Conservation (phyloP, 2,113 vertebrate species). For the Hippotragus niger region DNA sequence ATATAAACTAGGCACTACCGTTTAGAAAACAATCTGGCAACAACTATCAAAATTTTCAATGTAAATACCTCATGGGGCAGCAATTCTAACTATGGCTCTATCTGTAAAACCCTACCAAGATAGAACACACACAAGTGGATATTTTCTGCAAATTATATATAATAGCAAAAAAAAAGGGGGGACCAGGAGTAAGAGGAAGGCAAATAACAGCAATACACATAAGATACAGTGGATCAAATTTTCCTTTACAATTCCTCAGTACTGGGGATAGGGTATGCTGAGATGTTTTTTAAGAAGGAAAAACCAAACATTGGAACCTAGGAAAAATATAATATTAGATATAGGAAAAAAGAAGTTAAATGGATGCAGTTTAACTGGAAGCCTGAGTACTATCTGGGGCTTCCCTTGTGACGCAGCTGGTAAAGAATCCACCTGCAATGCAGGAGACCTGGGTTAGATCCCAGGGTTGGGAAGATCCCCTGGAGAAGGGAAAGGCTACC, state of each 20-base stretch:
- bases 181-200: background rate
- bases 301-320: constrained; percentile 1
- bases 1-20: background rate
- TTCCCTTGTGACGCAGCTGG: background rate
- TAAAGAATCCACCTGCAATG: background rate
- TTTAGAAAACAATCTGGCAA: background rate
- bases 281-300: background rate
- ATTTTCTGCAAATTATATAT: background rate
- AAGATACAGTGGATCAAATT: background rate
- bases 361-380: constrained; percentile 17
- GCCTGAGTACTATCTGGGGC: background rate
- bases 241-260: background rate
- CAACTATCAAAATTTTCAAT: constrained; percentile 25
- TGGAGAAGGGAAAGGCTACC: background rate
- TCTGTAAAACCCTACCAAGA: background rate
- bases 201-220: background rate
- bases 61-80: background rate
- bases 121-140: background rate
- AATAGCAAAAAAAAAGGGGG: background rate
- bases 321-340: background rate
- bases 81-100: background rate
- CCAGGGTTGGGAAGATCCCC: background rate
- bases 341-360: background rate
- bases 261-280: background rate
- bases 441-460: background rate